Base-by-base conservation (phyloP, 2,113 vertebrate genomes). In the Plectropomus leopardus region DNA sequence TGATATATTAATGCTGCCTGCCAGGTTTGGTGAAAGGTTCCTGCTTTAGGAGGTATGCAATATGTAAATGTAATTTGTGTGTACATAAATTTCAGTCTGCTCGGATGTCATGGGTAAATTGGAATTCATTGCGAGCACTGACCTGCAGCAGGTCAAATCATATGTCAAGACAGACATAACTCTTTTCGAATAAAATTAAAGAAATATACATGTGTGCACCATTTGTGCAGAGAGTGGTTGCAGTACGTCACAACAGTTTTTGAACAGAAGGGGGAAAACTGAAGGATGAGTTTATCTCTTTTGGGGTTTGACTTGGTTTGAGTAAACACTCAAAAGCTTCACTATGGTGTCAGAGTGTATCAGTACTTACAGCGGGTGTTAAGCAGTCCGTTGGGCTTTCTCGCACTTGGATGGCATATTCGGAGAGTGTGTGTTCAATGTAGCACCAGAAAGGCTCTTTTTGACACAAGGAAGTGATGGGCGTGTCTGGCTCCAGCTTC, bases 281-380 rank as follows among this genome's bases (percentile, higher is more conserved):
- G 26, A 69, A 78, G 40, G 23, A 68, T 19, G 55, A 76, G 63
- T 70, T 87, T 23, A 3, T 47, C 72, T 72, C 50, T 78, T 6
- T 4, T 13, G 16, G 42, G 59, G 42, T 80, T 79, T 64, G 76
- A 50, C 55, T 71, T 48, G 48, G 70, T 53, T 47, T 11, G 55
- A 70, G 50, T 65, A 75, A 80, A 82, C 66, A 54, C 32, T 44
- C 6, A 7, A 24, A 55, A 42, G 48, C 14, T 7, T 64, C 55
- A 16, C 36, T 59, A 26, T 44, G 3, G 30, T 42, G 76, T 67
- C 36, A 51, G 26, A 32, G 55, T 19, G 58, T n/a, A 72, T 60
- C 6, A n/a, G 58, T 87, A 92, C 91, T 93, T 83, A 92, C 91
- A 80, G 82, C 53, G 47, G 83, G 79, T 32, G 86, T 85, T 90